Percentiles rank a stretch among this genome's conserved stretches.
Evolutionary conservation across 2,888 invertebrate genomes (phyloP).

Genomic region (Parascotia fuliginaria): DNA sequence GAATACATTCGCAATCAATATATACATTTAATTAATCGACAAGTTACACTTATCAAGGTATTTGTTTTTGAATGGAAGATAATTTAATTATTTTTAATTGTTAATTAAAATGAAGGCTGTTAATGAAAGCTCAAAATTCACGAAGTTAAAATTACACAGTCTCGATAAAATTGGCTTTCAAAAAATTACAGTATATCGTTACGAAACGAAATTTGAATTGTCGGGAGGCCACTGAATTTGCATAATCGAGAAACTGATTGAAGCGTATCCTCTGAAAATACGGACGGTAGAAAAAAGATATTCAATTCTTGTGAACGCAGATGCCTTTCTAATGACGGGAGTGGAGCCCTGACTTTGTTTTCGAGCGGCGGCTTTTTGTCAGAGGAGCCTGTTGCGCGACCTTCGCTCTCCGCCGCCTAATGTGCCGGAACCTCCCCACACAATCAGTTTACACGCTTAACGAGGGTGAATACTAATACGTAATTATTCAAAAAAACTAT

Average conservation of each 20-base stretch:
- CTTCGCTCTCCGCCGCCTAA: slow-evolving; percentile 16
- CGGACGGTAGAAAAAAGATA: slow-evolving; percentile 56
- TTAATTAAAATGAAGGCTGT: slow-evolving; percentile 35
- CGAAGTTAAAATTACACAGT: slow-evolving; percentile 58
- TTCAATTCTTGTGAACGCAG: slow-evolving; percentile 68
- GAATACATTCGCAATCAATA: too few species aligned
- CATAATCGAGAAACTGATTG: slow-evolving; percentile 84
- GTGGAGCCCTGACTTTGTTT: slow-evolving; percentile 49
- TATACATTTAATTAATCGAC: too few species aligned
- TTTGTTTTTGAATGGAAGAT: neutral
- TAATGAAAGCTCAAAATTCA: slow-evolving; percentile 51
- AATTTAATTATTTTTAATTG: neutral
- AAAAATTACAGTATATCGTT: slow-evolving; percentile 58
- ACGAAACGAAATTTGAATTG: slow-evolving; percentile 60
- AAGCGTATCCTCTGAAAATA: slow-evolving; percentile 71
- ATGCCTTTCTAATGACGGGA: slow-evolving; percentile 70
- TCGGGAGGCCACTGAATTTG: slow-evolving; percentile 65
- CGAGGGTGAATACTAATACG: slow-evolving; percentile 21
- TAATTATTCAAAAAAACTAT: slow-evolving; percentile 14
- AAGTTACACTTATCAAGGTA: too few species aligned
- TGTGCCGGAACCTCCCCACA: slow-evolving; percentile 30
- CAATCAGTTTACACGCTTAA: slow-evolving; percentile 24
- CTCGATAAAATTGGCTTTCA: slow-evolving; percentile 63
- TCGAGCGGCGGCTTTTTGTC: slow-evolving; percentile 43
- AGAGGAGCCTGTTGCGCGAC: slow-evolving; percentile 55